phyloP scores from a whole-genome alignment of 2,113 vertebrate species.

The Micronycteris hirsuta region DNA sequence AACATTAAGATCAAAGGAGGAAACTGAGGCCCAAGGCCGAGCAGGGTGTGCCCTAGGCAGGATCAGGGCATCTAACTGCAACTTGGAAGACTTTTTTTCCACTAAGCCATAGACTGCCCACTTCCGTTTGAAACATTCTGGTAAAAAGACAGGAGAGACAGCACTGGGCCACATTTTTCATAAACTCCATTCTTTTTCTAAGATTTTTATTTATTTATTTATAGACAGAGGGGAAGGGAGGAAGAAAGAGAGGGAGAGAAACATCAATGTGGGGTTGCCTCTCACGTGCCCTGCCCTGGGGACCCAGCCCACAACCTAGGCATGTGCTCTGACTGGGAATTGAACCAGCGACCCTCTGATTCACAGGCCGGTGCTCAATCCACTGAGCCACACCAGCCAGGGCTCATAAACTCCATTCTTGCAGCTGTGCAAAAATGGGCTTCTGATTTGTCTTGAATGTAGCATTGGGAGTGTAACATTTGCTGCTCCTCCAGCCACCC shows the following conservation, averaged over 20 bases:
- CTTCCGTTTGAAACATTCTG: neutral
- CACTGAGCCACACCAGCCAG: no score
- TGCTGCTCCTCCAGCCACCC: neutral
- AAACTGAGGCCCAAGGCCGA: neutral
- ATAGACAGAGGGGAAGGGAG: no score
- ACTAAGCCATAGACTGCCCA: neutral
- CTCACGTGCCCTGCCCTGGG: no score
- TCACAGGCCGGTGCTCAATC: no score
- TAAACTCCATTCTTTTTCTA: neutral
- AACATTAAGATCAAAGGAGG: neutral
- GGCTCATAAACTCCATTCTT: neutral
- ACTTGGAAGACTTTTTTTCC: neutral
- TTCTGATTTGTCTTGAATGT: neutral
- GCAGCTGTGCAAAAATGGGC: neutral
- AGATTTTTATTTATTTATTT: no score
- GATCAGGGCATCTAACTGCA: neutral
- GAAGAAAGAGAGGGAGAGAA: no score
- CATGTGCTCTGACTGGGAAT: no score
- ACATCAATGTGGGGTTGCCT: no score
- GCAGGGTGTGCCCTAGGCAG: neutral
- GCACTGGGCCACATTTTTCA: neutral
- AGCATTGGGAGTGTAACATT: neutral
- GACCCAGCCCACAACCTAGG: no score
- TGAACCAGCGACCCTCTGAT: no score
- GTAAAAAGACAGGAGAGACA: neutral